Evolutionary conservation across 2,888 invertebrate species (phyloP).

Genomic region (Lampropteryx suffumata): DNA sequence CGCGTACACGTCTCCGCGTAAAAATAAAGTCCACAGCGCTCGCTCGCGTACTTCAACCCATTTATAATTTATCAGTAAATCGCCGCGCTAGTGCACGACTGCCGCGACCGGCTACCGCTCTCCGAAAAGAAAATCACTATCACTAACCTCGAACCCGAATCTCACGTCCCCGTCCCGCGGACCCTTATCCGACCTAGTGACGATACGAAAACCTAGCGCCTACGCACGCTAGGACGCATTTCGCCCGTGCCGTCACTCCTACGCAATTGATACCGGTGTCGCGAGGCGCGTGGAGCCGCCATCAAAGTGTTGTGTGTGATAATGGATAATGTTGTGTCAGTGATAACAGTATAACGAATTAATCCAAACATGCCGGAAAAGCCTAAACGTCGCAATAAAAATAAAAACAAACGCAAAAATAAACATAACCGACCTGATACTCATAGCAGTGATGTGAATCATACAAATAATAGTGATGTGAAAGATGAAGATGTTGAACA

Average conservation of each 20-base stretch:
- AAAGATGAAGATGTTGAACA: slow-evolving; percentile 41
- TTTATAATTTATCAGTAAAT: slow-evolving; percentile 82
- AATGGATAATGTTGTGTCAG: slow-evolving; percentile 59
- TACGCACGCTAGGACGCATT: slow-evolving; percentile 33
- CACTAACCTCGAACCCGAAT: slow-evolving; percentile 57
- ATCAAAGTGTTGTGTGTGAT: slow-evolving; percentile 63
- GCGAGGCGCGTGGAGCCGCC: slow-evolving; percentile 51
- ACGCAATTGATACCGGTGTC: slow-evolving; percentile 64
- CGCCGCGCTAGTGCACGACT: slow-evolving; percentile 77
- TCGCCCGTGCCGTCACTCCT: slow-evolving; percentile 57
- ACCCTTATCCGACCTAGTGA: slow-evolving; percentile 59
- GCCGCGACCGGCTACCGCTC: slow-evolving; percentile 70
- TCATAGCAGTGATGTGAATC: slow-evolving; percentile 44
- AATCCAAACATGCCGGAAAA: slow-evolving; percentile 70
- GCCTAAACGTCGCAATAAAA: slow-evolving; percentile 71
- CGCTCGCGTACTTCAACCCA: slow-evolving; percentile 78
- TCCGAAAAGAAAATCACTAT: slow-evolving; percentile 66
- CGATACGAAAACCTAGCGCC: slow-evolving; percentile 52
- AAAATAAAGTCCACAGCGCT: slow-evolving; percentile 79
- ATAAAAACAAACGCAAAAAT: slow-evolving; percentile 76
- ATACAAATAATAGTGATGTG: slow-evolving; percentile 48
- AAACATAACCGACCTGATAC: slow-evolving; percentile 57
- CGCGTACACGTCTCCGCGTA: slow-evolving; percentile 78
- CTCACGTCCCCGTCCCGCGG: slow-evolving; percentile 48
- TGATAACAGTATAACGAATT: slow-evolving; percentile 64